Conservation (phyloP, 2,888 invertebrate species). For the Eudasyphora cyanicolor region DNA sequence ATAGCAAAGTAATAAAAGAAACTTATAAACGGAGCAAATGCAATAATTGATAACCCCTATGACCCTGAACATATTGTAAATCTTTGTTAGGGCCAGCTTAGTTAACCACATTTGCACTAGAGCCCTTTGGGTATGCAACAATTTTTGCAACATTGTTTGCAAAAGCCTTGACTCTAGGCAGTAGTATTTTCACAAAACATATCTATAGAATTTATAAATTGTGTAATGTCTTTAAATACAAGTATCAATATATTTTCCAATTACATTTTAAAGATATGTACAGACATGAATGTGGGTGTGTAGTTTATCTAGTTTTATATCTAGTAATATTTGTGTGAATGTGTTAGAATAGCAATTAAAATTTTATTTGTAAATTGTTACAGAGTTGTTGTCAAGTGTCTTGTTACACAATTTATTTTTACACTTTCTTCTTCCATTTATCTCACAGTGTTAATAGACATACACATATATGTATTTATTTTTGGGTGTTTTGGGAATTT, state of each 20-base stretch:
- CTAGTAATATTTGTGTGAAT: not conserved
- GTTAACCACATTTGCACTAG: no score
- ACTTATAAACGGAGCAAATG: no score
- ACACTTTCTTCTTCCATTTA: not conserved
- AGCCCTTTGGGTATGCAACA: not conserved
- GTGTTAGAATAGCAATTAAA: conserved; percentile 3
- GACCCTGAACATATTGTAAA: no score
- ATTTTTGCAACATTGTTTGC: not conserved
- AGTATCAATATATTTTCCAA: conserved; percentile 11
- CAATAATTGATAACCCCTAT: no score
- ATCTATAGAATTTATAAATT: not conserved
- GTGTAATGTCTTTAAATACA: not conserved
- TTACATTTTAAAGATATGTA: not conserved
- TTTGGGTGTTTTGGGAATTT: not conserved
- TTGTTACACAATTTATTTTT: conserved; percentile 18
- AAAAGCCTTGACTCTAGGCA: not conserved
- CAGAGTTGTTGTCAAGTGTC: conserved; percentile 20
- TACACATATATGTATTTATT: not conserved
- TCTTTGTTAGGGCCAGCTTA: no score
- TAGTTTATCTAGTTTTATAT: no score
- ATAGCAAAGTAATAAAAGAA: no score
- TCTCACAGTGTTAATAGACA: not conserved
- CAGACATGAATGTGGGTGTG: no score
- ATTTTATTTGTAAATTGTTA: conserved; percentile 1
- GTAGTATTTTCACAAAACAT: not conserved